These are phyloP conservation scores for human (Homo sapiens) DNA, from an alignment of 2,113 vertebrate genomes.

Conservation along the genomic window DNA sequence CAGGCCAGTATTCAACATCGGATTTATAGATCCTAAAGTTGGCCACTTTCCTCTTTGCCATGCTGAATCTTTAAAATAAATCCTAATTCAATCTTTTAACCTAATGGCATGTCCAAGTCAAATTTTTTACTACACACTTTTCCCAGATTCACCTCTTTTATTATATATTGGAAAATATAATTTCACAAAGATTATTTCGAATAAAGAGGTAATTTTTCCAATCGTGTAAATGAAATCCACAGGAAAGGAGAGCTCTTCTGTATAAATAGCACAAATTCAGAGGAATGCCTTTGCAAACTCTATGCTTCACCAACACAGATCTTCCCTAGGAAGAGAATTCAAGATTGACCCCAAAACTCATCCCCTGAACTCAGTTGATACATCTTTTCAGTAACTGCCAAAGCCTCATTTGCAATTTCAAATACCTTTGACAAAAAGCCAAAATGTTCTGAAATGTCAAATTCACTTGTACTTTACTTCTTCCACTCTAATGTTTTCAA, in stretches of 20 bases:
- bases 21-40: not conserved
- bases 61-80: not conserved
- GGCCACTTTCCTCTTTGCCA: not conserved
- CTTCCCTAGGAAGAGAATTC: not conserved
- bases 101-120: not conserved
- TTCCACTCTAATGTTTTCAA: not conserved
- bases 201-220: not conserved
- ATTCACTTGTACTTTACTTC: not conserved
- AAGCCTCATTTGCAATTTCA: not conserved
- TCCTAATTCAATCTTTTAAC: not conserved
- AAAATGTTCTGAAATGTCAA: not conserved
- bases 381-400: not conserved
- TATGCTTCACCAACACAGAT: not conserved
- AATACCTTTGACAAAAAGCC: not conserved
- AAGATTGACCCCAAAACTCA: not conserved
- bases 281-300: not conserved
- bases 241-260: not conserved
- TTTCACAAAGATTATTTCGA: not conserved
- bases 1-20: not conserved
- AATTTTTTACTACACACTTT: not conserved
- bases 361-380: not conserved
- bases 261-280: not conserved
- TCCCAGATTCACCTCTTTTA: not conserved
- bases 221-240: not conserved
- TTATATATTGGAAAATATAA: not conserved